Evolutionary conservation across 1,140 invertebrate genomes (phyloP), one percentile per base, ranked within the genome.

Genomic region (Lanistes nyassanus): DNA sequence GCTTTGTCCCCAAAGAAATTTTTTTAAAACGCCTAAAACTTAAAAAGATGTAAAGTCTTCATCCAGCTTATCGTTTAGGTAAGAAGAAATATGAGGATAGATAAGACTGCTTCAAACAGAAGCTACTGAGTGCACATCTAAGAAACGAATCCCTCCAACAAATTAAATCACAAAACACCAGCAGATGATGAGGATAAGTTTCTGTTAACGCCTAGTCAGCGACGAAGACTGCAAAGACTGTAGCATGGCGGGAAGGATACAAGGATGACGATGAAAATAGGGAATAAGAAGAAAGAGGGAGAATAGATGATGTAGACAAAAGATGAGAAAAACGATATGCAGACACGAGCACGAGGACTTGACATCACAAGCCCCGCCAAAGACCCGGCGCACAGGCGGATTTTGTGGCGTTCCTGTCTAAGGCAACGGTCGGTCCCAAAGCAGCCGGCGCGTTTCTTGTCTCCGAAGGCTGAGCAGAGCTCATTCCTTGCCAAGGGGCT

Each of bases 41-140:
- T n/a, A n/a, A n/a, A n/a, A n/a, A n/a, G n/a, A n/a, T n/a, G n/a
- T n/a, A n/a, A n/a, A 67, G 60, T 58, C 7, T 29, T 70, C 5
- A n/a, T 70, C 5, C 39, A 53, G 6, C 39, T 53, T 1, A 51
- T 53, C 5, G 68, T 53, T 6, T 23, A 53, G 2, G 42, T 70
- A 19, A 67, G 31, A 34, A 34, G 31, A 34, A 67, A 36, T 67
- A 67, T 26, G 29, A 67, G 65, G 29, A 34, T 11, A 11, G 37
- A 36, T 67, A 67, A 36, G 9, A 67, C 9, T 67, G n/a, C 9
- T 67, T 34, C 26, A 34, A 67, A 36, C 37, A 67, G 65, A 34
- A 34, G 31, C 37, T n/a, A n/a, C n/a, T n/a, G n/a, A n/a, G n/a
- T n/a, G n/a, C n/a, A n/a, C n/a, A n/a, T n/a, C n/a, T n/a, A n/a